Evolutionary conservation across 2,797 vertebrate species (phyloP).

Genomic region (Aplochiton taeniatus): DNA sequence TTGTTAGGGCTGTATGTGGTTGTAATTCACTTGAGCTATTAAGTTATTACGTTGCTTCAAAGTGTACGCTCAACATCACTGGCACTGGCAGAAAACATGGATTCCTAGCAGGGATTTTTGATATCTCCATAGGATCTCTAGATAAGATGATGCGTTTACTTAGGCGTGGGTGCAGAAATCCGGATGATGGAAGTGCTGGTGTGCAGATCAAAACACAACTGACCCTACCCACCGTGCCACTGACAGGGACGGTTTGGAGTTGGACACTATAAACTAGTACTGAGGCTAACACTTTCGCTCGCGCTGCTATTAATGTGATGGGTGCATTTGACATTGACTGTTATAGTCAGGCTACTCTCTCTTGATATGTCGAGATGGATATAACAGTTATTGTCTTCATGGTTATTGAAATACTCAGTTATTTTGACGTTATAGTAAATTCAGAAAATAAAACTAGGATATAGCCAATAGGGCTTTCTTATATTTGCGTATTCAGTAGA

Average conservation of each 20-base stretch:
- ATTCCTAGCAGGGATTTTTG: conserved; percentile 44
- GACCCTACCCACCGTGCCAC: conserved; percentile 50
- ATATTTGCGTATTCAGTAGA: no score
- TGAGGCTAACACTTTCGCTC: background rate
- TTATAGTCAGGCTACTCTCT: no score
- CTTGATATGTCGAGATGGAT: no score
- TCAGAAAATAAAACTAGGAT: no score
- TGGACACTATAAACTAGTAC: conserved; percentile 40
- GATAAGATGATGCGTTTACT: conserved; percentile 35
- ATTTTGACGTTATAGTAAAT: no score
- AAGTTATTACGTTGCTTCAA: conserved; percentile 42
- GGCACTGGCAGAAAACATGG: conserved; percentile 50
- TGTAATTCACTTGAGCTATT: conserved; percentile 5
- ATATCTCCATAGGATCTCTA: conserved; percentile 27
- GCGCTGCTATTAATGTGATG: conserved; percentile 13
- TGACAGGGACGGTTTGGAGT: conserved; percentile 50
- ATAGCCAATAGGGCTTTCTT: no score
- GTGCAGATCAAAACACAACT: conserved; percentile 60
- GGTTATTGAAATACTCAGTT: no score
- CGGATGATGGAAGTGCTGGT: conserved; percentile 38
- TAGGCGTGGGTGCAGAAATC: conserved; percentile 40
- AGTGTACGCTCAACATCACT: conserved; percentile 40
- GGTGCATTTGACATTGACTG: conserved; percentile 22
- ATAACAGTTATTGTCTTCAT: no score
- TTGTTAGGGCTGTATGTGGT: conserved; percentile 2